phyloP scores from a whole-genome alignment of 2,797 vertebrate species.

The Gastrophryne carolinensis region DNA sequence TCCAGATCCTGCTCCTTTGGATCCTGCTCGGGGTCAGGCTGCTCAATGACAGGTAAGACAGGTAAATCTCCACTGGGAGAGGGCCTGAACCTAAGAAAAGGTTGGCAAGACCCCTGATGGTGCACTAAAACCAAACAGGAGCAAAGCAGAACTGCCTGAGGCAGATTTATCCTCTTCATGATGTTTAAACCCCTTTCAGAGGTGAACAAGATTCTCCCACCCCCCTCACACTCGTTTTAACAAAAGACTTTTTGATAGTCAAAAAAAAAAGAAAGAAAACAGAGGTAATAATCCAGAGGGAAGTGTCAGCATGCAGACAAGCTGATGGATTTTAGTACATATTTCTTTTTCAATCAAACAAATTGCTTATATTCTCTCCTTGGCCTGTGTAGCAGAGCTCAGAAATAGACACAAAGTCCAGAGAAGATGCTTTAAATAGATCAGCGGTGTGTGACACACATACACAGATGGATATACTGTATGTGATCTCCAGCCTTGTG shows the following conservation, averaged over 20 bases:
- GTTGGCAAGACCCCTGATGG: constrained; percentile 75
- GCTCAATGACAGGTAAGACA: constrained; percentile 81
- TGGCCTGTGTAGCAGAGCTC: constrained; percentile 68
- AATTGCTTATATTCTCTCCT: constrained; percentile 41
- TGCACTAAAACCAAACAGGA: constrained; percentile 75
- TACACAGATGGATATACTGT: constrained; percentile 51
- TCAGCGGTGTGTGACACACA: constrained; percentile 56
- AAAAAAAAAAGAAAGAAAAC: neutral
- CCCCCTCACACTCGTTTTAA: constrained; percentile 20
- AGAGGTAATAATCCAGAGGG: constrained; percentile 34
- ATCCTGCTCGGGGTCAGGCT: constrained; percentile 88
- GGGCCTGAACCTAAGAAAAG: constrained; percentile 82
- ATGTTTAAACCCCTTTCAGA: constrained; percentile 44
- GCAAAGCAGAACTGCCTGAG: constrained; percentile 74
- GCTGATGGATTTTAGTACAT: constrained; percentile 30
- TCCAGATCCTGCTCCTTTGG: constrained; percentile 88
- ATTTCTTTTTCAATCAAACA: constrained; percentile 4
- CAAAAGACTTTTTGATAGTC: constrained; percentile 5
- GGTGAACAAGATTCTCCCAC: constrained; percentile 46
- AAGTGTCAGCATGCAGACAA: neutral
- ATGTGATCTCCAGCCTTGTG: constrained; percentile 50
- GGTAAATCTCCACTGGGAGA: constrained; percentile 85
- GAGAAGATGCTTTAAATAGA: constrained; percentile 87
- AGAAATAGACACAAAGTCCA: constrained; percentile 86
- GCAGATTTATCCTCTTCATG: constrained; percentile 73